A percentile compares a stretch with the other conserved stretches of the same genome.
These are phyloP conservation scores for Coregonus suidteri DNA, from an alignment of 2,797 vertebrate species.

Conservation along the genomic window DNA sequence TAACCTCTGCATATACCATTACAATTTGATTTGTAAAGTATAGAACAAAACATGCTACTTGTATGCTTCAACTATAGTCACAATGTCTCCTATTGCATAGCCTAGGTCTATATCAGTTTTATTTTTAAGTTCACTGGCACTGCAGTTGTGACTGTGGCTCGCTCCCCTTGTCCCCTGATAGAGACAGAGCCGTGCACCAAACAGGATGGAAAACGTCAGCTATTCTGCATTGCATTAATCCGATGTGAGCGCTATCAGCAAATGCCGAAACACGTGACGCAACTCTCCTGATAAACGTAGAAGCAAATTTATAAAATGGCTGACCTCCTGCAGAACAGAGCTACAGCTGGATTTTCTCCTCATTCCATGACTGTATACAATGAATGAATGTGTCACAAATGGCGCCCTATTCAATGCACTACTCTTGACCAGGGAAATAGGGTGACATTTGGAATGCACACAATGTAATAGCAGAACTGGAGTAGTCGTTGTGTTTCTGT, in stretches of 20 bases:
- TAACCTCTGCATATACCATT: not conserved
- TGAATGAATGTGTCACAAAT: not conserved
- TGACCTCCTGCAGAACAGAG: conserved; percentile 14
- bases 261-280: conserved; percentile 45
- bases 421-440: not conserved
- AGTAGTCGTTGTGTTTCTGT: not conserved
- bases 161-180: too few relatives aligned
- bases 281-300: conserved; percentile 39
- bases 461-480: not conserved
- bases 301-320: conserved; percentile 27
- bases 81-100: too few relatives aligned
- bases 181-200: conserved; percentile 38
- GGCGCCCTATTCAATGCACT: not conserved
- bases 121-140: too few relatives aligned
- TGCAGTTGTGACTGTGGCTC: too few relatives aligned
- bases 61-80: too few relatives aligned
- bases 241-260: conserved; percentile 38
- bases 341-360: conserved; percentile 21
- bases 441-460: not conserved
- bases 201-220: conserved; percentile 47
- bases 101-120: too few relatives aligned
- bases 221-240: conserved; percentile 56
- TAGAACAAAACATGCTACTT: too few relatives aligned
- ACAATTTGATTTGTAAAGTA: too few relatives aligned
- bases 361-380: not conserved